phyloP scores from a whole-genome alignment of 1,140 invertebrate species.

The Drosophila elegans region DNA sequence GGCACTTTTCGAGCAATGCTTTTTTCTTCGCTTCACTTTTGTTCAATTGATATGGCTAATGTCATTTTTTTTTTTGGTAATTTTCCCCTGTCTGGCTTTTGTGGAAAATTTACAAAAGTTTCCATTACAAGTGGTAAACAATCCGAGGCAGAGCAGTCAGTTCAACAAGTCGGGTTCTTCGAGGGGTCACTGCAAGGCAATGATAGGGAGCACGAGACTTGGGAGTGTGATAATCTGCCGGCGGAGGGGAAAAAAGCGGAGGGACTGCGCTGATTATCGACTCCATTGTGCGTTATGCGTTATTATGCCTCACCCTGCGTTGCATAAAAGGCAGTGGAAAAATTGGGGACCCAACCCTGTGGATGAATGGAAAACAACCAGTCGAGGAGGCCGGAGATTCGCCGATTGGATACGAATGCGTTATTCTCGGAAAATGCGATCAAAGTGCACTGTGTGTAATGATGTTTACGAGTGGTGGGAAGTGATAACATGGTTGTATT shows the following conservation, averaged over 20 bases:
- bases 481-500: conserved; percentile 15
- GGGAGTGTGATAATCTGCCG: conserved; percentile 50
- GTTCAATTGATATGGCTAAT: conserved; percentile 28
- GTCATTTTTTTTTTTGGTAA: conserved; percentile 32
- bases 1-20: conserved; percentile 47
- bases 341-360: conserved; percentile 11
- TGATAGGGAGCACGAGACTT: conserved; percentile 56
- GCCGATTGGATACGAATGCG: conserved; percentile 2
- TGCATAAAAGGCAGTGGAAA: conserved; percentile 37
- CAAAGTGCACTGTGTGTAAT: conserved; percentile 11
- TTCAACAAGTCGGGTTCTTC: conserved; percentile 60
- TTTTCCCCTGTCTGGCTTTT: conserved; percentile 54
- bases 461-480: conserved; percentile 2
- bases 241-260: neutral
- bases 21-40: conserved; percentile 19
- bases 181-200: conserved; percentile 56
- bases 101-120: conserved; percentile 74
- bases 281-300: conserved; percentile 31
- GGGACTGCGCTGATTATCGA: conserved; percentile 35
- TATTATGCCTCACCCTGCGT: conserved; percentile 13
- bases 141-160: conserved; percentile 38
- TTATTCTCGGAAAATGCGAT: conserved; percentile 12
- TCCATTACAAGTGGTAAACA: conserved; percentile 76
- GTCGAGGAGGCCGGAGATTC: conserved; percentile 8
- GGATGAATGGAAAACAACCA: conserved; percentile 25